Evolutionary conservation across 2,113 vertebrate genomes (phyloP), one percentile per base, ranked within the genome.

Genomic region (Thymallus thymallus): DNA sequence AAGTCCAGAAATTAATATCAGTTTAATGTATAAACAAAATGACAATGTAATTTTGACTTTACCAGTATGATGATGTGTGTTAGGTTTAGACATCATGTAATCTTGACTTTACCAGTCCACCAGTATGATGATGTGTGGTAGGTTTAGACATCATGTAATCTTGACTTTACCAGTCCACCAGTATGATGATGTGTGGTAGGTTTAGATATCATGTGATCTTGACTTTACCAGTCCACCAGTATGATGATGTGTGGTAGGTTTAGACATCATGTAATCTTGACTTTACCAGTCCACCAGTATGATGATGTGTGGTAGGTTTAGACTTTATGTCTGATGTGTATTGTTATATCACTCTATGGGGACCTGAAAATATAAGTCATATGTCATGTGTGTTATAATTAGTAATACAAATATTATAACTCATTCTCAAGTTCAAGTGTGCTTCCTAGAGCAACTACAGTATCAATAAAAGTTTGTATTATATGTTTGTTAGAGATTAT

Each of bases 321-420:
- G 60, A 65, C 32, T 26, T 22, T 51, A 69, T 64, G n/a, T 41
- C 66, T 68, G n/a, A 46, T 65, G 24, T 60, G 26, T 60, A 69
- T 55, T 66, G 55, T 2, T 22, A 22, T 10, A 23, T 60, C 7
- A 63, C 46, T 24, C 45, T 69, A 48, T 78, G 70, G 81, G 81
- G 73, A 85, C 75, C 79, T 86, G 65, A 85, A 41, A 4, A 67
- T 74, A 63, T 78, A 78, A 30, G 79, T 69, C 75, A 81, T 16
- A 69, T 64, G 69, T 80, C 30, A 75, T 29, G 41, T 73, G 41
- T 68, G 75, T 75, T 61, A 18, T 32, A 76, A 69, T n/a, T 80
- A 35, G 65, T 56, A 87, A 76, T 86, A 87, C 89, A 89, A 79
- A 14, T 12, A 16, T 65, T 78, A 23, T 72, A 82, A 71, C 35